A percentile compares a stretch with the other conserved stretches of the same genome.
Evolutionary conservation across 2,888 invertebrate species (phyloP).

Genomic region (Cenopis cana): DNA sequence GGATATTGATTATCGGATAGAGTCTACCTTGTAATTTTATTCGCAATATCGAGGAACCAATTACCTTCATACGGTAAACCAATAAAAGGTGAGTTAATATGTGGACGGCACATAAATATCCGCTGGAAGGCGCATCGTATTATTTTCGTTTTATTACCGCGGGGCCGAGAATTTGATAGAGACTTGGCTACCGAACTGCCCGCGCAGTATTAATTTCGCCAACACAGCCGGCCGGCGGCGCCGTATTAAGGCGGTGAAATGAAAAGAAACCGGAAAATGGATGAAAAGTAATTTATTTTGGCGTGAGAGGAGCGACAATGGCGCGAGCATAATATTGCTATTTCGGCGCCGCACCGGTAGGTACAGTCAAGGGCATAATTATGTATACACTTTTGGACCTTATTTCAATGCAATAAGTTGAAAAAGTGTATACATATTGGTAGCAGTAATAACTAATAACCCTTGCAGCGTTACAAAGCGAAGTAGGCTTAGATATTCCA

Average conservation of each 20-base stretch:
- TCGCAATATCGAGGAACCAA: constrained; percentile 29
- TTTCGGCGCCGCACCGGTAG: constrained; percentile 44
- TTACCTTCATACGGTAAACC: constrained; percentile 55
- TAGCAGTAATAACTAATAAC: too few relatives aligned
- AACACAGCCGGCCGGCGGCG: constrained; percentile 68
- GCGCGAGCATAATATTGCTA: constrained; percentile 48
- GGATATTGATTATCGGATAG: constrained; percentile 10
- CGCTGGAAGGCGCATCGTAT: constrained; percentile 65
- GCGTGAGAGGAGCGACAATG: constrained; percentile 62
- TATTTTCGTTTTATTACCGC: constrained; percentile 78
- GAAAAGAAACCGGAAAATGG: constrained; percentile 75
- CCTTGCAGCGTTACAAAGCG: too few relatives aligned
- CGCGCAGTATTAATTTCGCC: constrained; percentile 73
- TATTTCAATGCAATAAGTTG: too few relatives aligned
- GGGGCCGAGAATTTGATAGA: constrained; percentile 75
- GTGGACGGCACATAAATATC: constrained; percentile 71
- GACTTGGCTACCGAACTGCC: constrained; percentile 74
- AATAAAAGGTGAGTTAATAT: constrained; percentile 71
- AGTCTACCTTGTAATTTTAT: constrained; percentile 28
- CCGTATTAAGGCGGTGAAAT: constrained; percentile 75
- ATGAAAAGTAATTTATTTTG: constrained; percentile 76
- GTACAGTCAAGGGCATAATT: too few relatives aligned
- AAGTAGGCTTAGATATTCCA: too few relatives aligned
- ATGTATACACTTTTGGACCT: too few relatives aligned
- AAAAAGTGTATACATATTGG: too few relatives aligned